Evolutionary conservation across 2,113 vertebrate genomes (phyloP).

Genomic region (Engystomops pustulosus): DNA sequence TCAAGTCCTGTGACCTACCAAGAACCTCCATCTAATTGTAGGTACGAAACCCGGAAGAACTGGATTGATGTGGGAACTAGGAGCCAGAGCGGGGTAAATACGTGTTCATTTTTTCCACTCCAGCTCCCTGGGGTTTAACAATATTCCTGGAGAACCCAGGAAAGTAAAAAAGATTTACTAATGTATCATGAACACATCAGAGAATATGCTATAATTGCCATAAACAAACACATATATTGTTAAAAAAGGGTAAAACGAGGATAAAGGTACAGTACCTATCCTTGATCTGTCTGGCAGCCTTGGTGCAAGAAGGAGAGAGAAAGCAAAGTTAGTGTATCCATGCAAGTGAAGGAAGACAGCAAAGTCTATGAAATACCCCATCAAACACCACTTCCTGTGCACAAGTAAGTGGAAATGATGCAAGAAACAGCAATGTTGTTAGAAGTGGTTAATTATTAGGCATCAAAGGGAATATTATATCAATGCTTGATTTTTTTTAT

Average conservation of each 20-base stretch:
- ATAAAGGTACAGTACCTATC: slow-evolving; percentile 88
- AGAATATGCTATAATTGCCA: neutral
- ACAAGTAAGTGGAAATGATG: neutral
- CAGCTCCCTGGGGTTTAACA: no score
- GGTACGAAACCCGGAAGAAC: no score
- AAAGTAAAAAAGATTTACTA: no score
- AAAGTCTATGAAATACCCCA: slow-evolving; percentile 65
- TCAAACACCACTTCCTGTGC: neutral
- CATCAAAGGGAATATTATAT: neutral
- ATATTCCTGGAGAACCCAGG: no score
- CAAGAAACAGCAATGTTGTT: slow-evolving; percentile 24
- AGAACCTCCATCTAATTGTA: no score
- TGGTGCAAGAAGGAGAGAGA: slow-evolving; percentile 78
- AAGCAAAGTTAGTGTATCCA: slow-evolving; percentile 82
- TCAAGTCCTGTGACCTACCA: no score
- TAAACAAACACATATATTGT: neutral
- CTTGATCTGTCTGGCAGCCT: slow-evolving; percentile 96
- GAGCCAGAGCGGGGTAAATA: no score
- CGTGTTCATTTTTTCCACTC: no score
- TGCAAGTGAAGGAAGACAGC: slow-evolving; percentile 73
- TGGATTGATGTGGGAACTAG: no score
- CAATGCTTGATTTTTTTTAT: neutral
- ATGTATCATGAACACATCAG: no score
- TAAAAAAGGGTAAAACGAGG: slow-evolving; percentile 60
- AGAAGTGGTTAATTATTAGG: slow-evolving; percentile 27